Base-by-base conservation (phyloP, 2,797 vertebrate species). In the Sebastes nivosus region DNA sequence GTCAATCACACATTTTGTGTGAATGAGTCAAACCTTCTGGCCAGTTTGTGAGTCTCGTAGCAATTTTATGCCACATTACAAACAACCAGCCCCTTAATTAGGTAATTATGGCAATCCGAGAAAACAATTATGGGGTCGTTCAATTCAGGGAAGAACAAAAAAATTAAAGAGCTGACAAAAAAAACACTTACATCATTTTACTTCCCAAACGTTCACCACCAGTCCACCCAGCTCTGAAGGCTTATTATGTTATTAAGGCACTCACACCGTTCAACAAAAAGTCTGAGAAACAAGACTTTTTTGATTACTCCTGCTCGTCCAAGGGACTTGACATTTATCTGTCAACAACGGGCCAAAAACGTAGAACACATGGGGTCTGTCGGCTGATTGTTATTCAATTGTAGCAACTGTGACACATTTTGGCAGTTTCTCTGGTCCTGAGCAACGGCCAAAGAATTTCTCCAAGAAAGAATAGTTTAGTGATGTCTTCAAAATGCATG, bases 401-500 rank as follows among this genome's bases (percentile, higher is more conserved):
- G 91, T 79, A 89, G 87, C 80, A 8, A 9, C 83, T 78, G 91
- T 93, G 92, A 94, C 93, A 94, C 88, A 90, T 92, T 89, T 82
- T 94, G 93, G 94, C 92, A 88, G 73, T 82, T 93, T 86, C 88
- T 92, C 89, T 79, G 81, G 80, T 59, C 9, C 85, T 88, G 83
- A 87, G 83, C 87, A 81, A 88, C 67, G 86, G 89, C 89, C 82
- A 88, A 87, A 88, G 78, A 90, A 89, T 89, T 81, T 29, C 63
- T 95, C 91, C 90, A 90, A 90, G 89, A 86, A 83, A 72, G 77
- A 91, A 78, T 79, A 73, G 86, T 92, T 91, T 74, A 87, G 87
- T 80, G 87, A 93, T 83, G 88, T 90, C 87, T 93, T 91, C 81
- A 63, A 93, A 94, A 90, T 68, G 87, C 92, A 92, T 90, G 89